These are phyloP conservation scores for Leptinotarsa texana DNA, from an alignment of 1,140 invertebrate genomes.

Conservation along the genomic window DNA sequence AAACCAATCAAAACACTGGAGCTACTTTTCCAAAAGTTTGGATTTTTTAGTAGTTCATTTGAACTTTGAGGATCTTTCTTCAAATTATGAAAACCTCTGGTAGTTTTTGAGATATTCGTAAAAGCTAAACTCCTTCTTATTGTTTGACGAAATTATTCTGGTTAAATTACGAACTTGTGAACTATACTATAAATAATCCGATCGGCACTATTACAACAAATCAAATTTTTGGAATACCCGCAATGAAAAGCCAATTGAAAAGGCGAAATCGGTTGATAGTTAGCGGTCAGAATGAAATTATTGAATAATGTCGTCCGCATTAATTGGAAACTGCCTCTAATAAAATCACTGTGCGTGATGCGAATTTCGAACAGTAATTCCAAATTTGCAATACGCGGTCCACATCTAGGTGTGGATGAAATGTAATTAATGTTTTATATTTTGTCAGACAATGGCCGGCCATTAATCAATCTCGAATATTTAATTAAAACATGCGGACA, in stretches of 20 bases:
- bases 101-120: no score
- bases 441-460: slow-evolving; percentile 52
- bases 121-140: no score
- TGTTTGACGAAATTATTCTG: no score
- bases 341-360: slow-evolving; percentile 1
- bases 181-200: background rate
- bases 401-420: slow-evolving; percentile 43
- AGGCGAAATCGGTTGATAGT: background rate
- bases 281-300: slow-evolving; percentile 18
- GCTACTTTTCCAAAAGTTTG: no score
- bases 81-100: no score
- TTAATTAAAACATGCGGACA: slow-evolving; percentile 56
- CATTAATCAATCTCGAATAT: slow-evolving; percentile 55
- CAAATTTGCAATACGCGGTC: slow-evolving; percentile 31
- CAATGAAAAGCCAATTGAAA: slow-evolving; percentile 26
- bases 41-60: no score
- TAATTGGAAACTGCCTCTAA: slow-evolving; percentile 25
- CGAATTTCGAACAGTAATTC: slow-evolving; percentile 9
- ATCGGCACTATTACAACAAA: background rate
- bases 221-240: slow-evolving; percentile 5
- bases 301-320: slow-evolving; percentile 4
- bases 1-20: no score
- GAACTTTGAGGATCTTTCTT: no score
- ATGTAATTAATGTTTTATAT: slow-evolving; percentile 50
- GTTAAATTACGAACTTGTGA: no score